Conservation (phyloP, 2,888 invertebrate species). For the Acleris sparsana region DNA sequence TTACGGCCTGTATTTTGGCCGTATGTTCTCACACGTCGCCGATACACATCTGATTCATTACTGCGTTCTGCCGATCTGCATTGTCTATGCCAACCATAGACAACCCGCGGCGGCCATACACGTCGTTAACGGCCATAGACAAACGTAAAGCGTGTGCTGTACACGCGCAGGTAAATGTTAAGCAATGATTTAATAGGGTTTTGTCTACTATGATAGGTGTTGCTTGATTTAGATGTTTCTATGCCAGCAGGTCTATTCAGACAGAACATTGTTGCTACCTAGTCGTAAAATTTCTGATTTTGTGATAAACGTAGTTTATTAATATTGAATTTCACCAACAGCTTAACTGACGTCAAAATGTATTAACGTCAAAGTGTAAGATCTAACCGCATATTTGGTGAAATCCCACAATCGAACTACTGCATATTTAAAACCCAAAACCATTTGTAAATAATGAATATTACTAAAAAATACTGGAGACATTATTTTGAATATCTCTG, state of each 20-base stretch:
- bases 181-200: constrained; percentile 42
- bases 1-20: constrained; percentile 81
- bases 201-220: constrained; percentile 37
- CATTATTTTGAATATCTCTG: too few species aligned
- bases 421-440: too few species aligned
- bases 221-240: constrained; percentile 37
- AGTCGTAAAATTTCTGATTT: constrained; percentile 1
- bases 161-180: constrained; percentile 40
- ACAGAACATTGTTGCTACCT: constrained; percentile 24
- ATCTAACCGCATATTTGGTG: too few species aligned
- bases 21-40: constrained; percentile 82
- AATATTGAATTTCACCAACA: too few species aligned
- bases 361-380: too few species aligned
- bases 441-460: too few species aligned
- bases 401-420: too few species aligned
- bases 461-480: too few species aligned
- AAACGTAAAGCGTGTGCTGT: constrained; percentile 41
- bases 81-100: constrained; percentile 55
- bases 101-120: constrained; percentile 50
- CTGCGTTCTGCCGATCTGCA: constrained; percentile 65
- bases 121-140: constrained; percentile 49
- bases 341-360: too few species aligned
- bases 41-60: constrained; percentile 84
- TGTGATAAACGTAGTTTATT: too few species aligned
- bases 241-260: constrained; percentile 8